Conservation (phyloP, 2,888 invertebrate genomes). For the Tenthredo scrophulariae region DNA sequence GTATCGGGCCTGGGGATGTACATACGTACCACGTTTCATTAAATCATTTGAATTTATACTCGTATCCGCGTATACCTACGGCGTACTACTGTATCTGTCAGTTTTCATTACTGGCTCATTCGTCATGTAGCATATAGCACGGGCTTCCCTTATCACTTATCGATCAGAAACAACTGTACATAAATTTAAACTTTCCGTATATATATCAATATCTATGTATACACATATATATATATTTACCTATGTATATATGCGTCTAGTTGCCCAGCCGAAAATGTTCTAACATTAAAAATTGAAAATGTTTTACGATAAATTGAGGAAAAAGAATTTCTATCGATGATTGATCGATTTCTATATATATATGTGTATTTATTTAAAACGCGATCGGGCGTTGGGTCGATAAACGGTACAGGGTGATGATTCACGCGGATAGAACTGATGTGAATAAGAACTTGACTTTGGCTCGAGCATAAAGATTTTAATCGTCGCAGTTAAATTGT, state of each 20-base stretch:
- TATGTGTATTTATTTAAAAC: neutral
- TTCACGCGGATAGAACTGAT: neutral
- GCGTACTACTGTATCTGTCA: constrained; percentile 77
- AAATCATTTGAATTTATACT: constrained; percentile 78
- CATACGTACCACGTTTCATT: constrained; percentile 68
- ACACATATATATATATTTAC: neutral
- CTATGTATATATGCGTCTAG: neutral
- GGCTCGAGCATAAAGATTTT: constrained; percentile 12
- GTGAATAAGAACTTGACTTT: constrained; percentile 32
- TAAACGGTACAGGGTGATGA: neutral
- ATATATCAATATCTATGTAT: neutral
- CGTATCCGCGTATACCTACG: constrained; percentile 54
- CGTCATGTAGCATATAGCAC: constrained; percentile 73
- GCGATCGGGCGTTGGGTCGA: neutral
- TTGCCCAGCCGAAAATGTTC: neutral
- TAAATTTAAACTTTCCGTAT: constrained; percentile 77
- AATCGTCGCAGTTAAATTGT: constrained; percentile 29
- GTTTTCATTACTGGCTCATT: constrained; percentile 78
- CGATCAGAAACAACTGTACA: constrained; percentile 78
- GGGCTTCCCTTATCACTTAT: constrained; percentile 76
- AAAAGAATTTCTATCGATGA: too few relatives aligned
- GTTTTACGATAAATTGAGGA: too few relatives aligned
- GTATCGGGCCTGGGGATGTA: constrained; percentile 25
- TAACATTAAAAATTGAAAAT: too few relatives aligned
- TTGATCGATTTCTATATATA: too few relatives aligned